Evolutionary conservation across 37 sponge, comb jelly and placozoan species (phyloP).

Genomic region (Hexactinellida sp.): DNA sequence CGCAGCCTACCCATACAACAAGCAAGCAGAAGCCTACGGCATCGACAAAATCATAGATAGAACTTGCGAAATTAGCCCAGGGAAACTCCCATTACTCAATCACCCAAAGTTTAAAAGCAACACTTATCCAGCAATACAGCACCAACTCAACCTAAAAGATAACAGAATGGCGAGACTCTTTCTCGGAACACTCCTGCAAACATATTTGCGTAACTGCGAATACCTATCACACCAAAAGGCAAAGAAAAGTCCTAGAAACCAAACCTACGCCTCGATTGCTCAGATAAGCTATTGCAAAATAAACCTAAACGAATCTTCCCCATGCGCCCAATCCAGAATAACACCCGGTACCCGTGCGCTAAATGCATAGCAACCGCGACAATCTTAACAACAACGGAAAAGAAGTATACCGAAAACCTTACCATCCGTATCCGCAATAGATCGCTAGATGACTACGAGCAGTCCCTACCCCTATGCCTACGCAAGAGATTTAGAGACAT

Average conservation of each 20-base stretch:
- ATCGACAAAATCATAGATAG: background rate
- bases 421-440: background rate
- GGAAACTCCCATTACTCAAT: too few relatives aligned
- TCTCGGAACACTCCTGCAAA: background rate
- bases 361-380: background rate
- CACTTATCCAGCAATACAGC: too few relatives aligned
- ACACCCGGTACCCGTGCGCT: background rate
- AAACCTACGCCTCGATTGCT: background rate
- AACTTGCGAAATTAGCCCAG: too few relatives aligned
- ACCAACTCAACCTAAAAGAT: background rate
- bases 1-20: background rate
- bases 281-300: background rate
- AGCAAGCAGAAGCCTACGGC: background rate
- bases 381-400: background rate
- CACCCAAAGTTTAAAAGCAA: too few relatives aligned
- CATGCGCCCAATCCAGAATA: too few relatives aligned
- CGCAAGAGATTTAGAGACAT: background rate
- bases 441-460: background rate
- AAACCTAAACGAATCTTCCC: background rate
- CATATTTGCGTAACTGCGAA: background rate
- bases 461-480: background rate
- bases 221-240: background rate
- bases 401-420: background rate
- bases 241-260: background rate
- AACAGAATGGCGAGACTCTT: background rate